phyloP scores from a whole-genome alignment of 2,113 vertebrate genomes.

The Bos javanicus region DNA sequence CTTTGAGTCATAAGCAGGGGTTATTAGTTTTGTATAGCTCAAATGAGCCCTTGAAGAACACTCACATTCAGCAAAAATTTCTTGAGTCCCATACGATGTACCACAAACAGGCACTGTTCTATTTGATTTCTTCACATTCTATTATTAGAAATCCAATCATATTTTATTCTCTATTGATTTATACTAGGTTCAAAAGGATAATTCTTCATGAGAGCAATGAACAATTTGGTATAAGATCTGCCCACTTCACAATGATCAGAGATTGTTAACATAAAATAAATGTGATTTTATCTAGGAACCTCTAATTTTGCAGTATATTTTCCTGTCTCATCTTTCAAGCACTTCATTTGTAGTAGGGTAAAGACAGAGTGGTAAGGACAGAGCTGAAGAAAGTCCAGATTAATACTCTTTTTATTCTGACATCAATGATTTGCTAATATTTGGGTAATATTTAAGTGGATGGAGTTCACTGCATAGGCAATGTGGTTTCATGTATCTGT shows the following conservation, averaged over 20 bases:
- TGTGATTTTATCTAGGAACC: not conserved
- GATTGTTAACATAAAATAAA: not conserved
- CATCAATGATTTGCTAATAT: not conserved
- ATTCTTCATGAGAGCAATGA: slow-evolving; percentile 23
- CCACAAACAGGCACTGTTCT: not conserved
- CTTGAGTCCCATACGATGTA: not conserved
- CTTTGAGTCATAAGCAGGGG: not conserved
- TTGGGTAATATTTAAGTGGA: not conserved
- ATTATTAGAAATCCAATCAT: not conserved
- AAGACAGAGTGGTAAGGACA: not conserved
- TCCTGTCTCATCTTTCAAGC: not conserved
- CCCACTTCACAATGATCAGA: not conserved
- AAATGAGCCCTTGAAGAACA: not conserved
- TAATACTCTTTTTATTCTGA: not conserved
- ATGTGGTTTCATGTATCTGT: not conserved
- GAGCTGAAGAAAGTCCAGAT: not conserved
- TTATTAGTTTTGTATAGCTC: not conserved
- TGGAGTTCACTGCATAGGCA: not conserved
- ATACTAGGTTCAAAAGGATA: not conserved
- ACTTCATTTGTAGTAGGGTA: not conserved
- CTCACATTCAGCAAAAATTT: not conserved
- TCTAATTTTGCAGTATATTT: not conserved
- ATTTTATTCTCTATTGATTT: slow-evolving; percentile 21
- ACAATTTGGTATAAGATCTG: not conserved
- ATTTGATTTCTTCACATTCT: not conserved